Base-by-base conservation (phyloP, 2,113 vertebrate species). In the Ameiurus melas region DNA sequence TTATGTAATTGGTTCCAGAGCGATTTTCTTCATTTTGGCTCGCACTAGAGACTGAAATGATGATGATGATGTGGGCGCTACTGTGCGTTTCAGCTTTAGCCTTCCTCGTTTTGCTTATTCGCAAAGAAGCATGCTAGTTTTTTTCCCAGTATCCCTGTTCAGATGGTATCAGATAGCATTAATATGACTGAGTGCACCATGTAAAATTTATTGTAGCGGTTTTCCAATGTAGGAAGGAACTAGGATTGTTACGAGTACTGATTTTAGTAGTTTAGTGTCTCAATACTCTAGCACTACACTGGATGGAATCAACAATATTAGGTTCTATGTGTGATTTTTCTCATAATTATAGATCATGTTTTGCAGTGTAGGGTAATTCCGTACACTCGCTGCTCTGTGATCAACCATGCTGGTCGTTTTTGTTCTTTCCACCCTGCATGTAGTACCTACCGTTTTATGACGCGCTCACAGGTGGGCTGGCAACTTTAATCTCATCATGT, bases 1-100 rank as follows among this genome's bases (percentile, higher is more conserved):
- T 85, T 53, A 57, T 77, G 10, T 90, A 80, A 84, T 90, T 88
- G 22, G 22, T 86, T 86, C 87, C 84, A 84, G 85, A 66, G 82
- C 8, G 60, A 51, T 66, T 86, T 75, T 89, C 83, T 88, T 89
- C 83, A 84, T 88, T 82, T 60, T 77, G 25, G 70, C 25, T 22
- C 57, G 51, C 33, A 73, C 30, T 83, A 47, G 68, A 83, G 80
- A 83, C 36, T 78, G 60, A 79, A 86, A 79, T 64, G 13, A 83
- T 73, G 30, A 83, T 73, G 30, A 57, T 27, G 17, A 27, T 47
- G 43, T 47, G 43, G 47, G 70, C 73, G 58, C n/a, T 79, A 30
- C 80, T 86, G 71, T n/a, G 81, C 84, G 86, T 86, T 80, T 89
- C 73, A 89, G 88, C 58, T 86, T 60, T 64, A 64, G 62, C 55